Conservation (phyloP, 2,113 vertebrate species). For the Heterotilapia buettikoferi region DNA sequence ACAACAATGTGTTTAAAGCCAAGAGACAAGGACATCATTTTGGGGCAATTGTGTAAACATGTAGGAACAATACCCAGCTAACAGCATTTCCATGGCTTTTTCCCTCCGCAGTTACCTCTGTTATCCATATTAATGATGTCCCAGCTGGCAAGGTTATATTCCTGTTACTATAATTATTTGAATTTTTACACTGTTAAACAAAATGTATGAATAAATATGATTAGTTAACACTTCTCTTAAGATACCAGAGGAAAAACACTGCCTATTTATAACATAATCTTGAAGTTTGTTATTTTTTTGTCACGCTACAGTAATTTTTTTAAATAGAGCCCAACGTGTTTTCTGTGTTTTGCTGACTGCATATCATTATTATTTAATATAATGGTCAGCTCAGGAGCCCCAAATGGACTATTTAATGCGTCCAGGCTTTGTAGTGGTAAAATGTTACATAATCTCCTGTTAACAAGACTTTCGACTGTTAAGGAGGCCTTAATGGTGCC, state of each 20-base stretch:
- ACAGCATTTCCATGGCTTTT: not conserved
- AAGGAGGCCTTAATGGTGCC: not conserved
- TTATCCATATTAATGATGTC: constrained; percentile 11
- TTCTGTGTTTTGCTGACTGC: not conserved
- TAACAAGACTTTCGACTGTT: not conserved
- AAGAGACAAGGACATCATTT: not conserved
- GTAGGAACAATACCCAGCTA: not conserved
- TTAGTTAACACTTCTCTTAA: not conserved
- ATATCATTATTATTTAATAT: constrained; percentile 9
- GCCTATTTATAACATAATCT: not conserved
- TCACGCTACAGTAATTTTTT: not conserved
- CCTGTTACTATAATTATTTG: not conserved
- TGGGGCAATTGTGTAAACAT: constrained; percentile 8
- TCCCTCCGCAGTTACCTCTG: not conserved
- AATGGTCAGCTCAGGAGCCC: not conserved
- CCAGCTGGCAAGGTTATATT: not conserved
- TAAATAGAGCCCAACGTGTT: not conserved
- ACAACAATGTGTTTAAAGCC: constrained; percentile 6
- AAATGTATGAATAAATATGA: constrained; percentile 3
- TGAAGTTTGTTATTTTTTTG: not conserved
- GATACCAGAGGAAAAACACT: not conserved
- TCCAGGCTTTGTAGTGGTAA: not conserved
- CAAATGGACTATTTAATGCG: not conserved
- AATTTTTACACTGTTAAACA: not conserved
- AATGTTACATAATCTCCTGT: not conserved